Percentiles rank a stretch among this genome's conserved stretches.
phyloP scores from a whole-genome alignment of 2,797 vertebrate species.

The Urosaurus nigricauda region DNA sequence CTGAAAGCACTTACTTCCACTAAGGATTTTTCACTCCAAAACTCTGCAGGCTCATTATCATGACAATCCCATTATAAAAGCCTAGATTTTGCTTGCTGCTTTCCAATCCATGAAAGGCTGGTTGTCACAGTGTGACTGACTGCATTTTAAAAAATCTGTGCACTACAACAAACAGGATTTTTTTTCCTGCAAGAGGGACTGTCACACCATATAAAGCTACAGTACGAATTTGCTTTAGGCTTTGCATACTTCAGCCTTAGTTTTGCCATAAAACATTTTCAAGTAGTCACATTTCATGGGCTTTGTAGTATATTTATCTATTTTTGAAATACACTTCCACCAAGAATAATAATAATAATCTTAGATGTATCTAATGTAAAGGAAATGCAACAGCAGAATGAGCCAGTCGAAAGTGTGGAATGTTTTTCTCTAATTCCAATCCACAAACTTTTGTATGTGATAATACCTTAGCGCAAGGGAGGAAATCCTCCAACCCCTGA shows the following conservation, averaged over 20 bases:
- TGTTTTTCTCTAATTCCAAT: too few relatives aligned
- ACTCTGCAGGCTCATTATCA: constrained; percentile 36
- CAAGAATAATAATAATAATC: background rate
- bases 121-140: background rate
- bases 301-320: background rate
- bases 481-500: too few relatives aligned
- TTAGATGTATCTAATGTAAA: background rate
- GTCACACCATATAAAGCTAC: background rate
- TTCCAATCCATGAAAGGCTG: constrained; percentile 3
- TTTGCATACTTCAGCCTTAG: background rate
- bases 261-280: background rate
- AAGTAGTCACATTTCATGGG: background rate
- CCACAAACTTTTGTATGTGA: background rate
- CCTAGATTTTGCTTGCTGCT: constrained; percentile 16
- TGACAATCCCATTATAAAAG: constrained; percentile 1
- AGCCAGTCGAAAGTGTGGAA: too few relatives aligned
- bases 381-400: background rate
- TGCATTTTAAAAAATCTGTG: background rate
- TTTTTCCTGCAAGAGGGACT: background rate
- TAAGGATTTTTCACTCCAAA: constrained; percentile 48
- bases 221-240: background rate
- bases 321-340: background rate
- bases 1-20: constrained; percentile 39
- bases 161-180: too few relatives aligned
- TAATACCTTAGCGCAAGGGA: background rate